Conservation (phyloP, 1,140 invertebrate genomes). For the Apis florea region DNA sequence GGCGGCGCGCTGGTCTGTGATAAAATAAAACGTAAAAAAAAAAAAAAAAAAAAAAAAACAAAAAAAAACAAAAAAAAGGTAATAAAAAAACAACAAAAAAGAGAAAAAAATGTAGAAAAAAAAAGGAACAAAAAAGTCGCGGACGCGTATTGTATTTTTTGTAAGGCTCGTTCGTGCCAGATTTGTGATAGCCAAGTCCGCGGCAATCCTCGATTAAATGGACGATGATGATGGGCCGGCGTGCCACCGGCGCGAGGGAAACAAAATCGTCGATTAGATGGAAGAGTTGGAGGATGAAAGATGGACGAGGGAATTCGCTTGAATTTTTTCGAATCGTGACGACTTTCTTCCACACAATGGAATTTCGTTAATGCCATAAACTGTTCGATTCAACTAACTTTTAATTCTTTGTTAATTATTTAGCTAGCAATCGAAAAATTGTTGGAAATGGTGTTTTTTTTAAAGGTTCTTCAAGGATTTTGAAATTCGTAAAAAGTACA, state of each 20-base stretch:
- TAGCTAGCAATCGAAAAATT: too few species aligned
- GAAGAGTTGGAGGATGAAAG: slow-evolving; percentile 22
- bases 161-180: slow-evolving; percentile 76
- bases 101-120: slow-evolving; percentile 23
- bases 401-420: too few species aligned
- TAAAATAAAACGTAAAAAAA: slow-evolving; percentile 42
- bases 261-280: slow-evolving; percentile 22
- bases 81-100: slow-evolving; percentile 65
- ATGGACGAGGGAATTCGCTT: slow-evolving; percentile 19
- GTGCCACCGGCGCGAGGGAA: slow-evolving; percentile 44
- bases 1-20: slow-evolving; percentile 60
- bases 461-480: too few species aligned
- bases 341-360: neutral
- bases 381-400: too few species aligned
- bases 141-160: slow-evolving; percentile 79
- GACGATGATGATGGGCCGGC: slow-evolving; percentile 60
- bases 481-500: too few species aligned
- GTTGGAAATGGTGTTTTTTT: too few species aligned
- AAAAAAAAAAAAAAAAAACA: slow-evolving; percentile 20
- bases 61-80: slow-evolving; percentile 33
- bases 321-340: slow-evolving; percentile 29
- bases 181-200: slow-evolving; percentile 80
- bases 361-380: too few species aligned
- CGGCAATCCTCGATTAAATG: slow-evolving; percentile 70
- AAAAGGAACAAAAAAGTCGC: slow-evolving; percentile 68